Evolutionary conservation across 2,113 vertebrate species (phyloP).

Genomic region (Toxotes chatareus): DNA sequence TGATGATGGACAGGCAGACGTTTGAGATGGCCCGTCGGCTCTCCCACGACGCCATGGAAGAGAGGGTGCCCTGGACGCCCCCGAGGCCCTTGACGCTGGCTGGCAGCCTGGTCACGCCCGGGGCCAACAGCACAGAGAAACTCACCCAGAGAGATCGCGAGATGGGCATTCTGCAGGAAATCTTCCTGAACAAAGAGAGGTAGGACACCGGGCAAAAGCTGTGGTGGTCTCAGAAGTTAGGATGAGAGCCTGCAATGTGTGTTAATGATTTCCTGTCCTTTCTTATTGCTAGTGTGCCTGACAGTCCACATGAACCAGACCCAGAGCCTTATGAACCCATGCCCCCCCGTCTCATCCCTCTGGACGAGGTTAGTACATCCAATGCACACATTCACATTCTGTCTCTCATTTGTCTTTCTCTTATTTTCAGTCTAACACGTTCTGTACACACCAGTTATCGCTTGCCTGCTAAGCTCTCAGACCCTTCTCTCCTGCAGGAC

Average conservation of each 20-base stretch:
- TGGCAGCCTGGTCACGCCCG: constrained; percentile 84
- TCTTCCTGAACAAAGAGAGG: constrained; percentile 97
- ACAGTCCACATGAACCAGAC: constrained; percentile 92
- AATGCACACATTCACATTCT: neutral
- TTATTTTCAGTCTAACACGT: too few species aligned
- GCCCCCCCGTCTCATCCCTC: constrained; percentile 91
- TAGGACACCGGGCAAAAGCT: constrained; percentile 53
- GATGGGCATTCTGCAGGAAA: constrained; percentile 95
- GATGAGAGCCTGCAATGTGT: neutral
- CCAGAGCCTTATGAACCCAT: constrained; percentile 92
- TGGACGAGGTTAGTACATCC: constrained; percentile 88
- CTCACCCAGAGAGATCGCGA: constrained; percentile 92
- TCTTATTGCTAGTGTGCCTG: constrained; percentile 75
- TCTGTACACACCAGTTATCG: neutral
- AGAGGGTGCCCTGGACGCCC: constrained; percentile 90
- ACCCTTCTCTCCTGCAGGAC: constrained; percentile 80
- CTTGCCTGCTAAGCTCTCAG: neutral
- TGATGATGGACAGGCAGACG: constrained; percentile 93
- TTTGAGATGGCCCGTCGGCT: constrained; percentile 93
- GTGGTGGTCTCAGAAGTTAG: neutral
- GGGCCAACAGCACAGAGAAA: constrained; percentile 91
- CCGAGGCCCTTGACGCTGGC: constrained; percentile 87
- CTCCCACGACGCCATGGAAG: constrained; percentile 96
- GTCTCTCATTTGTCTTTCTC: neutral
- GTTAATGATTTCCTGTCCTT: neutral